These are phyloP conservation scores for Leptoteleia sp. DNA, from an alignment of 1,140 invertebrate species.

Conservation along the genomic window DNA sequence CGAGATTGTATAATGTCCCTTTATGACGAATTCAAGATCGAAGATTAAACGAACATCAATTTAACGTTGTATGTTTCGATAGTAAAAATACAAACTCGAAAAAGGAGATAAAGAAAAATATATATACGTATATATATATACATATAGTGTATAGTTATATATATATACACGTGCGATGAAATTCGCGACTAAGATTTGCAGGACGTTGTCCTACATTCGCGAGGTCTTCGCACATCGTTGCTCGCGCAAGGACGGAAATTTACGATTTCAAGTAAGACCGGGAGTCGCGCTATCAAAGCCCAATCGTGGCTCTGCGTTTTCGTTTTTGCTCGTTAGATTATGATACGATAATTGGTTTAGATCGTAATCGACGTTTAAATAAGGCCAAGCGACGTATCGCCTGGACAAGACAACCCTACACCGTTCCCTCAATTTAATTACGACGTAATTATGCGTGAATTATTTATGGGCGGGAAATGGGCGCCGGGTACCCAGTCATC, in stretches of 20 bases:
- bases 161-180: not conserved
- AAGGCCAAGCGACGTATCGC: conserved; percentile 5
- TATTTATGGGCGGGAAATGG: conserved; percentile 36
- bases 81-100: conserved; percentile 24
- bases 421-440: conserved; percentile 42
- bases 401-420: conserved; percentile 12
- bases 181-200: conserved; percentile 28
- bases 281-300: conserved; percentile 47
- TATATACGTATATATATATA: conserved; percentile 35
- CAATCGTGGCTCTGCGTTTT: conserved; percentile 41
- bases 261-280: conserved; percentile 61
- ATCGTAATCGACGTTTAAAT: conserved; percentile 51
- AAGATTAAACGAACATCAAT: conserved; percentile 57
- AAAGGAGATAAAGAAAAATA: conserved; percentile 34
- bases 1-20: conserved; percentile 31
- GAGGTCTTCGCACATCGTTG: conserved; percentile 65
- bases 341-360: conserved; percentile 63
- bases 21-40: conserved; percentile 37
- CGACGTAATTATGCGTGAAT: conserved; percentile 33
- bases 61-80: conserved; percentile 30
- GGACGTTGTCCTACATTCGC: conserved; percentile 63
- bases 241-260: conserved; percentile 61
- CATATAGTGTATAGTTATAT: too few relatives aligned
- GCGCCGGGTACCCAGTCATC: conserved; percentile 5
- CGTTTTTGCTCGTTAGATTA: conserved; percentile 47